Base-by-base conservation (phyloP, 1,140 invertebrate genomes). In the Tachypleus tridentatus region DNA sequence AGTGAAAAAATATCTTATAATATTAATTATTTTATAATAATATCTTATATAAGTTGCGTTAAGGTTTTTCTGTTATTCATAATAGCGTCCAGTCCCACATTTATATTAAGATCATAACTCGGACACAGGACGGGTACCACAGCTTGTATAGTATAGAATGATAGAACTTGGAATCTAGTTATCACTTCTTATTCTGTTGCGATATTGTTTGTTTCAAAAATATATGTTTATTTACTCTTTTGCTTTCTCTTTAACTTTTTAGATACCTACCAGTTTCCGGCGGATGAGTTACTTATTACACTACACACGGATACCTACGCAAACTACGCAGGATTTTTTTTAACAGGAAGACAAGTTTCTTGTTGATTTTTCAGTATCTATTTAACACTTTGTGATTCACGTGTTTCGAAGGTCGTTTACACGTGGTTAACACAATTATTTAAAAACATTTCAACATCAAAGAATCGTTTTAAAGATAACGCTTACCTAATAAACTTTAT, bases 191-290 rank as follows among this genome's bases (percentile, higher is more conserved):
- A 5, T 47, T 3, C 29, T 63, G 3, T 7, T n/a, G 3, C n/a
- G 9, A 51, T 5, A n/a, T 62, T n/a, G 61, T 48, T 54, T 49
- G 29, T 10, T 4, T 57, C 47, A 61, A 51, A 48, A 3, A 51
- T 11, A n/a, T 9, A 51, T 61, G 57, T 29, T 50, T 54, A 67
- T 67, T 66, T 8, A 52, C 11, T 3, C n/a, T 6, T 60, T 57
- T 49, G 4, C 10, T 51, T 9, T 66, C 47, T 49, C 58, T 58
- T 60, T 56, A 49, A 49, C 5, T 9, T 52, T 56, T 63, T 56
- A 72, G 71, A 68, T 61, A 71, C 67, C 9, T 69, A 67, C 47
- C 66, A 71, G 29, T 72, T 72, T 66, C 50, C 57, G 50, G 63
- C 64, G 54, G 67, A 72, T 47, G 63, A 68, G 29, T 61, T 66